Percentiles rank a stretch among this genome's conserved stretches.
Conservation (phyloP, 2,888 invertebrate species). For the Bombyx huttoni region DNA sequence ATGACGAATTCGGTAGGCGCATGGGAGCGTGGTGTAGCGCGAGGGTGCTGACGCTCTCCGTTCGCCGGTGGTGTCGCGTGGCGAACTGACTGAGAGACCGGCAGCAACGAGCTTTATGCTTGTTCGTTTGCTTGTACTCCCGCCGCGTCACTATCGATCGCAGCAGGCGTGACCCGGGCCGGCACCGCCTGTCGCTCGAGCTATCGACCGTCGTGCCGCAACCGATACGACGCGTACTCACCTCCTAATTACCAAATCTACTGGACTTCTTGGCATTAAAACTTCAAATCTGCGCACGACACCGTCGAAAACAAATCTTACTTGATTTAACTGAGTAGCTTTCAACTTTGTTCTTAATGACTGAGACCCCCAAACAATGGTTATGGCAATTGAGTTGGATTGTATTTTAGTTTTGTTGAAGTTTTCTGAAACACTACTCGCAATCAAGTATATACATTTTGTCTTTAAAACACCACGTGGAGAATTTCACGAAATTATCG, state of each 20-base stretch:
- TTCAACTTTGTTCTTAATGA: background rate
- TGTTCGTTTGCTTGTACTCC: conserved; percentile 37
- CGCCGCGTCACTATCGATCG: conserved; percentile 49
- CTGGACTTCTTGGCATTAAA: conserved; percentile 39
- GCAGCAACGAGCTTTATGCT: conserved; percentile 30
- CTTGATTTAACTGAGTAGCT: conserved; percentile 10
- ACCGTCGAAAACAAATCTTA: conserved; percentile 23
- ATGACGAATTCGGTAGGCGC: conserved; percentile 54
- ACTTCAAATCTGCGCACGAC: conserved; percentile 40
- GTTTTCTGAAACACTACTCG: background rate
- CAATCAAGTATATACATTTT: background rate
- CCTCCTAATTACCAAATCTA: conserved; percentile 44
- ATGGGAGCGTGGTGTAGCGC: conserved; percentile 42
- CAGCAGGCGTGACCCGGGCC: conserved; percentile 53
- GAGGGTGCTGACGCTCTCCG: conserved; percentile 12
- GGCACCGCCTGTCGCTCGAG: conserved; percentile 54
- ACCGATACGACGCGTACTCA: conserved; percentile 42
- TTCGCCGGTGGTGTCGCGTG: conserved; percentile 45
- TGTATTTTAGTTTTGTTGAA: too few relatives aligned
- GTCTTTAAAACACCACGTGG: background rate
- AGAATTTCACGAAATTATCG: too few relatives aligned
- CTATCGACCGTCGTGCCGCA: conserved; percentile 61
- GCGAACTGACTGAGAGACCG: conserved; percentile 41
- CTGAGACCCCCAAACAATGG: conserved; percentile 3
- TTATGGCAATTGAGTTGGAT: background rate